These are phyloP conservation scores for Sthenelais limicola DNA, from an alignment of 2,888 invertebrate species.

Conservation along the genomic window DNA sequence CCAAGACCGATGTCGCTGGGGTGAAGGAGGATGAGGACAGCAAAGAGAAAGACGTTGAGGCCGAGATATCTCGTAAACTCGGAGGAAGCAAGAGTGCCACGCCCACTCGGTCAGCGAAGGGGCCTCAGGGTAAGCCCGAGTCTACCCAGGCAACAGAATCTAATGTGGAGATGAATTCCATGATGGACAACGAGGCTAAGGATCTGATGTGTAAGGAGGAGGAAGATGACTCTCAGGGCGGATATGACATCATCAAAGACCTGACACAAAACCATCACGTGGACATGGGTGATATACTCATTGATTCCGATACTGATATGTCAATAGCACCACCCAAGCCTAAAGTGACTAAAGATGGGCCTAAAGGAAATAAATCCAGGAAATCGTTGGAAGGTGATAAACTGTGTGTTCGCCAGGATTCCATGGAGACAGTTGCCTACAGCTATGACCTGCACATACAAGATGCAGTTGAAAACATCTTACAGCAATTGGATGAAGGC, in stretches of 20 bases:
- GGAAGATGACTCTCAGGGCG: constrained; percentile 15
- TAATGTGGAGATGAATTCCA: neutral
- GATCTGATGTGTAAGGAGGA: constrained; percentile 15
- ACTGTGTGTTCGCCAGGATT: constrained; percentile 11
- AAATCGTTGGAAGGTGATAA: constrained; percentile 9
- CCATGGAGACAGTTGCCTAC: constrained; percentile 20
- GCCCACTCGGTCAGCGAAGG: neutral
- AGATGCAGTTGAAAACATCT: constrained; percentile 27
- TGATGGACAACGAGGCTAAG: neutral
- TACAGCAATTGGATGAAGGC: constrained; percentile 17
- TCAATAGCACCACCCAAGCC: constrained; percentile 25
- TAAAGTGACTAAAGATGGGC: neutral
- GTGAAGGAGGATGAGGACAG: constrained; percentile 2
- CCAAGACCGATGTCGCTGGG: neutral
- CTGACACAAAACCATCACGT: constrained; percentile 18
- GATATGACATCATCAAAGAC: constrained; percentile 16
- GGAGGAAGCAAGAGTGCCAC: neutral
- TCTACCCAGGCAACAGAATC: neutral
- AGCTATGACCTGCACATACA: constrained; percentile 30
- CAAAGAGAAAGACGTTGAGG: constrained; percentile 3
- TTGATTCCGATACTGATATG: constrained; percentile 20
- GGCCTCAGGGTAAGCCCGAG: neutral
- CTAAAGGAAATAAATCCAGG: neutral
- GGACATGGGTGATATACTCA: constrained; percentile 32
- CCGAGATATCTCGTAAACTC: neutral